Base-by-base conservation (phyloP, 2,113 vertebrate genomes). In the Chunga burmeisteri region DNA sequence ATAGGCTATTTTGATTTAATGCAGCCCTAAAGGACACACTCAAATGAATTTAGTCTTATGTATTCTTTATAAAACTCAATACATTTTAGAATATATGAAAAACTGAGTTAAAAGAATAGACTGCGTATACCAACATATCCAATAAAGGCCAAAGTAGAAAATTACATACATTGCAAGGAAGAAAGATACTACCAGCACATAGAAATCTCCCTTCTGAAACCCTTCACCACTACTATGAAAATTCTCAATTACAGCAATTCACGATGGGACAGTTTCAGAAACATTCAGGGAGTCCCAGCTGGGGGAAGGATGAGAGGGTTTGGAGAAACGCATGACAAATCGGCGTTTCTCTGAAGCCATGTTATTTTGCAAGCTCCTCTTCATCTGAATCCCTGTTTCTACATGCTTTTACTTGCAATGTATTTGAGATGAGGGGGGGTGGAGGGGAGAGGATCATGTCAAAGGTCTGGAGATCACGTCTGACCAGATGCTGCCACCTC, bases 231-330 rank as follows among this genome's bases (percentile, higher is more conserved):
- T 96, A 96, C 95, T 55, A 25, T 34, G 96, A 61, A 71, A 94
- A 95, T 97, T 98, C 97, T 98, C 97, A 98, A 96, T 53, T 96
- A 96, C 94, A 92, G 91, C 89, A 92, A 86, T 82, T 46, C 73
- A 94, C 87, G 78, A 66, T 77, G 84, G 86, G 46, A 62, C 29
- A 32, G 42, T 61, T 95, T 66, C 81, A 90, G 62, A 92, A 94
- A 90, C 95, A 62, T 19, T 80, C 22, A 29, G 55, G 38, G 47
- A 62, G 46, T 50, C 86, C 36, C 77, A 53, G 67, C 58, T 55
- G 5, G 13, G 26, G 36, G 34, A 78, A 5, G 56, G 34, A 85
- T 82, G 74, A 81, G 61, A 82, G 59, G 56, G 67, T 81, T 15
- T 49, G 47, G 71, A 92, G 44, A 63, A 81, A 88, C 56, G 66